Conservation (phyloP, 2,113 vertebrate species). For the Podilymbus podiceps region DNA sequence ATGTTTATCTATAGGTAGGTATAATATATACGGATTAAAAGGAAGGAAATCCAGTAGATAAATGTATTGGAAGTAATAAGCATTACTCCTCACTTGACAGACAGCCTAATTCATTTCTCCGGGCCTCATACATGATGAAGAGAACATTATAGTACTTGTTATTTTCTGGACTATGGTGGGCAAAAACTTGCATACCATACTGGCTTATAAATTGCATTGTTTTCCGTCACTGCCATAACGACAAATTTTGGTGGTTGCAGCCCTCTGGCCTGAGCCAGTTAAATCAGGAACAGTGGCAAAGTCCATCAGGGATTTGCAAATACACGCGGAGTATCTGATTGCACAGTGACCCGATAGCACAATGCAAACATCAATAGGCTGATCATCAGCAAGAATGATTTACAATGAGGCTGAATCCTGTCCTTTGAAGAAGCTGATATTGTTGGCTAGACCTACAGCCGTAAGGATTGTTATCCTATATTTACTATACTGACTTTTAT, state of each 20-base stretch:
- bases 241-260: not conserved
- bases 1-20: not conserved
- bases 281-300: not conserved
- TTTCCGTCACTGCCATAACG: not conserved
- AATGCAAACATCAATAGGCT: not conserved
- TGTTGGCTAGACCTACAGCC: not conserved
- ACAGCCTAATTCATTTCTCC: not conserved
- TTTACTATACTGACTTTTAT: not conserved
- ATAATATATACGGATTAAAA: not conserved
- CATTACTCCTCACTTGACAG: not conserved
- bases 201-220: not conserved
- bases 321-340: not conserved
- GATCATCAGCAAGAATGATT: not conserved
- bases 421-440: not conserved
- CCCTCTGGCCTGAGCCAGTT: not conserved
- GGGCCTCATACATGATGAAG: not conserved
- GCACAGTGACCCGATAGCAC: not conserved
- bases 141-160: not conserved
- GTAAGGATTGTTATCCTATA: not conserved
- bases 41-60: not conserved
- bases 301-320: not conserved
- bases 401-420: not conserved
- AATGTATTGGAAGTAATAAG: not conserved
- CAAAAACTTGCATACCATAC: not conserved
- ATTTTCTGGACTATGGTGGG: not conserved